Evolutionary conservation across 2,113 vertebrate genomes (phyloP).

Genomic region (Bostrychus sinensis): DNA sequence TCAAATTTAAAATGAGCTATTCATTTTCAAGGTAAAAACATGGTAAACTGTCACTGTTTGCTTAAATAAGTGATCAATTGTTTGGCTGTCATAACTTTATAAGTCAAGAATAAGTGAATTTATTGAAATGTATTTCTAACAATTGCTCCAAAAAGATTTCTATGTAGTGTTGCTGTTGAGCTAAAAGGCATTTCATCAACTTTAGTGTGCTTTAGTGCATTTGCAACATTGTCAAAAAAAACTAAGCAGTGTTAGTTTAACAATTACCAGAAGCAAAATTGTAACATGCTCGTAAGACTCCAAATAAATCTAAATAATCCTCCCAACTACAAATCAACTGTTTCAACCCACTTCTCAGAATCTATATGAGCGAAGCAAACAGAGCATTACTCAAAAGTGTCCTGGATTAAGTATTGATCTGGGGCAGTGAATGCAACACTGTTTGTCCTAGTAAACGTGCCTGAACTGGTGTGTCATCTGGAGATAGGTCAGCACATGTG

Average conservation of each 20-base stretch:
- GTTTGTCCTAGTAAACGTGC: conserved; percentile 15
- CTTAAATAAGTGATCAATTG: too few relatives aligned
- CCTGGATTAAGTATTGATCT: conserved; percentile 38
- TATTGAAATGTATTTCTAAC: too few relatives aligned
- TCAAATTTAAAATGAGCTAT: too few relatives aligned
- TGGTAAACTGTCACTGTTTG: too few relatives aligned
- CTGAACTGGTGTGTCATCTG: conserved; percentile 34
- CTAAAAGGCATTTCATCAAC: neutral
- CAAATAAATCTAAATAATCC: neutral
- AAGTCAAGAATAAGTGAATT: too few relatives aligned
- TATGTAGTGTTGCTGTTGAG: neutral
- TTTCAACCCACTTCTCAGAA: neutral
- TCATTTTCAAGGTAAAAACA: too few relatives aligned
- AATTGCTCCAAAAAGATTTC: neutral
- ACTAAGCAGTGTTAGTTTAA: neutral
- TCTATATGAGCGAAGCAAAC: conserved; percentile 8
- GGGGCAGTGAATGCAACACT: conserved; percentile 5
- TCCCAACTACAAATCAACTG: neutral
- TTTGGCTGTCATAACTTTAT: too few relatives aligned
- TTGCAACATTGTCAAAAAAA: neutral
- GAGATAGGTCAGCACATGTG: conserved; percentile 44
- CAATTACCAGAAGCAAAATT: neutral
- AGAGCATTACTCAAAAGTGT: neutral
- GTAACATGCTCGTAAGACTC: neutral
- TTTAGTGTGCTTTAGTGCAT: neutral